Conservation (phyloP, 1,140 invertebrate species). For the Sycophila sp. region DNA sequence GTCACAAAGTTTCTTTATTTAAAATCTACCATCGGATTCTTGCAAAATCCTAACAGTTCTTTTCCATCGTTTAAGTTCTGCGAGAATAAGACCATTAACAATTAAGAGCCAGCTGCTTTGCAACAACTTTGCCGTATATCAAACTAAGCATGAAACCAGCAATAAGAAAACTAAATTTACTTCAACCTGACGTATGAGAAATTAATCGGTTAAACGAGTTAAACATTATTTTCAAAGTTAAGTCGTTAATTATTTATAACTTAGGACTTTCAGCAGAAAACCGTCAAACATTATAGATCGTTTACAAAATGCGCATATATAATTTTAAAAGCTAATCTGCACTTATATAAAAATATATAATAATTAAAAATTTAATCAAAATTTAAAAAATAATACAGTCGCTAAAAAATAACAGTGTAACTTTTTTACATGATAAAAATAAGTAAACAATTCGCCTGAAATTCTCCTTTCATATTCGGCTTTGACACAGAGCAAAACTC, state of each 20-base stretch:
- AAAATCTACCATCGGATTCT: constrained; percentile 26
- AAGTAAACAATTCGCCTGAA: constrained; percentile 25
- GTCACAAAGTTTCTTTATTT: constrained; percentile 26
- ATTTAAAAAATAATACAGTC: background rate
- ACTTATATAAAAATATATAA: constrained; percentile 30
- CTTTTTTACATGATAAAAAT: constrained; percentile 15
- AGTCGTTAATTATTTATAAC: constrained; percentile 20
- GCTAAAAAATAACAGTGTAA: constrained; percentile 20
- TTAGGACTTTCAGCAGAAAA: constrained; percentile 17
- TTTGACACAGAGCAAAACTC: background rate
- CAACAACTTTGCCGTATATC: constrained; percentile 20
- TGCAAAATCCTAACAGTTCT: constrained; percentile 28
- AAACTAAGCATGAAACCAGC: constrained; percentile 4
- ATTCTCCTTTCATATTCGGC: background rate
- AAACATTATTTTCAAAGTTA: constrained; percentile 24
- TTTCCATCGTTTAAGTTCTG: constrained; percentile 22
- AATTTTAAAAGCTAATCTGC: constrained; percentile 12
- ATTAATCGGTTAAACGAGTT: constrained; percentile 2
- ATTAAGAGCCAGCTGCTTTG: constrained; percentile 17
- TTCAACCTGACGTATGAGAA: constrained; percentile 1
- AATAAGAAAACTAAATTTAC: constrained; percentile 30
- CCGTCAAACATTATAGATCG: constrained; percentile 14
- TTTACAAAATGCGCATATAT: constrained; percentile 19
- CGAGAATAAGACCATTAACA: constrained; percentile 24
- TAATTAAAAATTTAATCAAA: constrained; percentile 17